Evolutionary conservation across 2,888 invertebrate species (phyloP).

Genomic region (Eupeodes luniger): DNA sequence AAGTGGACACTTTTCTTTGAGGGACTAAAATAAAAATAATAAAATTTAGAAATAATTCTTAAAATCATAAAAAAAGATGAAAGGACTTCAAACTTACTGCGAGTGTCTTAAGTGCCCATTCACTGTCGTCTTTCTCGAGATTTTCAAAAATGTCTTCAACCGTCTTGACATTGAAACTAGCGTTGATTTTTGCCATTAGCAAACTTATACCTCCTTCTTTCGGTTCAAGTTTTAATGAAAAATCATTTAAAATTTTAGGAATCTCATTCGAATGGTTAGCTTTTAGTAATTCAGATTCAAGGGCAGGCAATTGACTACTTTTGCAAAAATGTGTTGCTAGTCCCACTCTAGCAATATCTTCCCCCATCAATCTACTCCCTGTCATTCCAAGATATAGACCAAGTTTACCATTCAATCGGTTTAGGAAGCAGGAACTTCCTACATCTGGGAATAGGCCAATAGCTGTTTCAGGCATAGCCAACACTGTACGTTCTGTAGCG

Average conservation of each 20-base stretch:
- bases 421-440: conserved; percentile 95
- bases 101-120: conserved; percentile 92
- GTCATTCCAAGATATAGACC: conserved; percentile 96
- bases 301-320: conserved; percentile 79
- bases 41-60: not conserved
- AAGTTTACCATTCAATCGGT: conserved; percentile 92
- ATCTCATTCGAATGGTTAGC: conserved; percentile 81
- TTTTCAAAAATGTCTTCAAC: conserved; percentile 92
- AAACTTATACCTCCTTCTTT: conserved; percentile 88
- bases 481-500: conserved; percentile 96
- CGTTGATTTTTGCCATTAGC: conserved; percentile 90
- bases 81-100: conserved; percentile 82
- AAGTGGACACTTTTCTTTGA: conserved; percentile 94
- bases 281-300: conserved; percentile 81
- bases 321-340: conserved; percentile 93
- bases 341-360: conserved; percentile 93
- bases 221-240: conserved; percentile 85
- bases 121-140: conserved; percentile 90
- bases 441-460: conserved; percentile 99
- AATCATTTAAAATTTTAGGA: conserved; percentile 86
- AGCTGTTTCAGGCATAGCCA: conserved; percentile 99
- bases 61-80: not conserved
- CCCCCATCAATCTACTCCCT: conserved; percentile 89
- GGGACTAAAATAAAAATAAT: conserved; percentile 82
- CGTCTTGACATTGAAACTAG: conserved; percentile 89